Conservation (phyloP, 2,113 vertebrate species). For the Columbina picui region DNA sequence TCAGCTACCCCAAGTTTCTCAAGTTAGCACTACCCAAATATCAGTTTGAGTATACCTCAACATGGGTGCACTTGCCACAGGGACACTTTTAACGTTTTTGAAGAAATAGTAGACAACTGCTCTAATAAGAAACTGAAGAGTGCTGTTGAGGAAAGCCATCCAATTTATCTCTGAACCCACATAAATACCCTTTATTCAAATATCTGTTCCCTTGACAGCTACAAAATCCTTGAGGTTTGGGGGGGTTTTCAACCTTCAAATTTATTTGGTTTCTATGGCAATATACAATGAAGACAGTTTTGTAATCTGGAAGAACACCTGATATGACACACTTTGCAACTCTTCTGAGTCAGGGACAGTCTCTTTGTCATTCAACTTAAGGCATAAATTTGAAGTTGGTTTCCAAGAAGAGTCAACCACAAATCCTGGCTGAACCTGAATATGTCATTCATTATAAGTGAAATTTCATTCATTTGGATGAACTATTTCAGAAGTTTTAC, state of each 20-base stretch:
- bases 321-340: not conserved
- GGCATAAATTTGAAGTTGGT: not conserved
- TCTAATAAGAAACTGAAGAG: not conserved
- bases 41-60: not conserved
- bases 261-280: not conserved
- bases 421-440: not conserved
- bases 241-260: not conserved
- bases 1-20: not conserved
- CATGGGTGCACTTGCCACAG: accelerated
- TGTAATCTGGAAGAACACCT: not conserved
- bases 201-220: not conserved
- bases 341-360: not conserved
- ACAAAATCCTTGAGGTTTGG: not conserved
- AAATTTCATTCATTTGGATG: not conserved
- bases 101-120: not conserved
- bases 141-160: not conserved
- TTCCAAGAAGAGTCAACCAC: not conserved
- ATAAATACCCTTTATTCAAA: not conserved
- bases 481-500: not conserved
- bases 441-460: not conserved
- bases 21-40: not conserved
- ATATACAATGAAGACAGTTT: not conserved
- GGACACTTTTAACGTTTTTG: not conserved
- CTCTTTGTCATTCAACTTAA: not conserved
- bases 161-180: not conserved